Conservation (phyloP, 1,140 invertebrate genomes). For the Telenomus remus region DNA sequence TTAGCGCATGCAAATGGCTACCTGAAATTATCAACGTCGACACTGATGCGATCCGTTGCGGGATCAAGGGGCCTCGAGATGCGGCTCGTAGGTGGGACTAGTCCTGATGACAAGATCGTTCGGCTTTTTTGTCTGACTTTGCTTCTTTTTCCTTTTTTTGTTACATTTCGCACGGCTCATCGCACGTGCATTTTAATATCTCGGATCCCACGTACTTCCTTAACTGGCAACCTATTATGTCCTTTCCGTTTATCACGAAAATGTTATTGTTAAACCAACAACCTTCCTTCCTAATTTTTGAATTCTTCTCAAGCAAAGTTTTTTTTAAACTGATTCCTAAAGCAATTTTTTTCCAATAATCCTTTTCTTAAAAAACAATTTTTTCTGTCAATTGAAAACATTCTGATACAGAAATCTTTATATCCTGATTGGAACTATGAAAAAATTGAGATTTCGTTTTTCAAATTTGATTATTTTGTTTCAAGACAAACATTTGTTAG, state of each 20-base stretch:
- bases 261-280: slow-evolving; percentile 4
- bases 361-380: no score
- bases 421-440: no score
- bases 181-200: slow-evolving; percentile 34
- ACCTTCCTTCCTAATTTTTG: not conserved
- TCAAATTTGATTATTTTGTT: no score
- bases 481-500: no score
- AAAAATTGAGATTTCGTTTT: no score
- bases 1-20: slow-evolving; percentile 47
- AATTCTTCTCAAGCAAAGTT: slow-evolving; percentile 5
- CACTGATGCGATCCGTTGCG: slow-evolving; percentile 23
- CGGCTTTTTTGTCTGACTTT: slow-evolving; percentile 18
- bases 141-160: slow-evolving; percentile 7
- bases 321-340: no score
- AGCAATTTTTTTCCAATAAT: no score
- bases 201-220: slow-evolving; percentile 33
- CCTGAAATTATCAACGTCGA: slow-evolving; percentile 32
- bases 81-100: slow-evolving; percentile 43
- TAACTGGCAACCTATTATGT: slow-evolving; percentile 22
- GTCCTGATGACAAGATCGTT: slow-evolving; percentile 16
- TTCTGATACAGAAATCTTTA: no score
- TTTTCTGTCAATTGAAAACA: no score
- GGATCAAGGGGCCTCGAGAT: slow-evolving; percentile 31
- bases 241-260: slow-evolving; percentile 10
- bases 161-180: slow-evolving; percentile 23